Base-by-base conservation (phyloP, 2,113 vertebrate species). In the Perca fluviatilis region DNA sequence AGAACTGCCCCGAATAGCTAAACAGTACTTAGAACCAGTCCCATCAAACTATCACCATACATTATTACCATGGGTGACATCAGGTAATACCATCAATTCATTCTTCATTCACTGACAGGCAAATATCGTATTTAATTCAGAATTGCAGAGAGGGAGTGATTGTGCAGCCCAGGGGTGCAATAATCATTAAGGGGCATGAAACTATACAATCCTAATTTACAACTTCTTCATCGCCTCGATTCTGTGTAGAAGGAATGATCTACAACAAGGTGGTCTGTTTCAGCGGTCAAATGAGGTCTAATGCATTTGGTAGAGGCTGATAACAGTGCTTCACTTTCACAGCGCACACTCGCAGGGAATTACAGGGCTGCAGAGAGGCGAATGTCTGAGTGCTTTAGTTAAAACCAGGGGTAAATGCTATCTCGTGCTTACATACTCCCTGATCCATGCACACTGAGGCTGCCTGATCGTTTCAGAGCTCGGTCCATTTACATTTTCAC, bases 331-430 rank as follows among this genome's bases (percentile, higher is more conserved):
- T 92, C 88, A 89, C 93, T 91, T 92, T 92, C 89, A 87, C 86
- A 87, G 74, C 54, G 49, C 87, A 86, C 91, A 92, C 93, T 93
- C 93, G 90, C 79, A 88, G 91, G 90, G 91, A 94, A 93, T 94
- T 92, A 94, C 87, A 87, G 88, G 88, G 89, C 89, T 92, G 90
- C 86, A 80, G 76, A 86, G 86, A 89, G 86, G 91, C 86, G 91
- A 93, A 89, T 81, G 89, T 91, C 86, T 90, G 92, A 93, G 93
- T 90, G 90, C 92, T 94, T 91, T 92, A 87, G 92, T 91, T 93
- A 91, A 93, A 92, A 92, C 91, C 90, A 71, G 89, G 90, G 87
- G 76, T 91, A 93, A 94, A 93, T 88, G 92, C 92, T 93, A 94
- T 93, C 91, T 94, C 43, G 62, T 90, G 91, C 91, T 83, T 90